These are phyloP conservation scores for Unio delphinus DNA, from an alignment of 2,888 invertebrate genomes.

Conservation along the genomic window DNA sequence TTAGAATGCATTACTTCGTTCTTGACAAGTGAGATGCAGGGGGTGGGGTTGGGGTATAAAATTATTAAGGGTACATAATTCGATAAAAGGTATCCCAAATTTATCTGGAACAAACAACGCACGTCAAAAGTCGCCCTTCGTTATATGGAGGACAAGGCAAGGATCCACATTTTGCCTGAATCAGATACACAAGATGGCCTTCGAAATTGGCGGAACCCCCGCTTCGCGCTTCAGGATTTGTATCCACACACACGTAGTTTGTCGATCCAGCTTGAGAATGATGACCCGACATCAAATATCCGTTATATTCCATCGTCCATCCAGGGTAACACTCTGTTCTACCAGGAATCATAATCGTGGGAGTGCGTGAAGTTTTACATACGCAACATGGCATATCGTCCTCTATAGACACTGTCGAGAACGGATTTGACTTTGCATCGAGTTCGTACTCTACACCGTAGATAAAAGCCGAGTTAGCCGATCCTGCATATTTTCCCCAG, in stretches of 20 bases:
- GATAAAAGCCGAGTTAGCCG: background rate
- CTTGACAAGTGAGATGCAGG: too few relatives aligned
- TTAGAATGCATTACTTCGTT: too few relatives aligned
- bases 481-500: background rate
- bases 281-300: conserved; percentile 10
- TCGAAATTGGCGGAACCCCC: background rate
- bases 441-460: conserved; percentile 10
- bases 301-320: conserved; percentile 15
- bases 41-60: too few relatives aligned
- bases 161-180: conserved; percentile 11
- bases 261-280: background rate
- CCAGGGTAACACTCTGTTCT: conserved; percentile 9
- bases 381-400: conserved; percentile 13
- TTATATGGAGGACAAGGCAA: conserved; percentile 9
- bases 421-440: too few relatives aligned
- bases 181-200: conserved; percentile 10
- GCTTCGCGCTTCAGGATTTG: background rate
- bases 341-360: conserved; percentile 8
- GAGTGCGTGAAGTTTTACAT: conserved; percentile 2
- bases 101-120: conserved; percentile 14
- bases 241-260: conserved; percentile 13
- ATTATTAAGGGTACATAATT: too few relatives aligned
- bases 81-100: too few relatives aligned
- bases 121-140: conserved; percentile 5
- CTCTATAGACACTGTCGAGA: background rate